Conservation (phyloP, 2,888 invertebrate species). For the Noctua comes region DNA sequence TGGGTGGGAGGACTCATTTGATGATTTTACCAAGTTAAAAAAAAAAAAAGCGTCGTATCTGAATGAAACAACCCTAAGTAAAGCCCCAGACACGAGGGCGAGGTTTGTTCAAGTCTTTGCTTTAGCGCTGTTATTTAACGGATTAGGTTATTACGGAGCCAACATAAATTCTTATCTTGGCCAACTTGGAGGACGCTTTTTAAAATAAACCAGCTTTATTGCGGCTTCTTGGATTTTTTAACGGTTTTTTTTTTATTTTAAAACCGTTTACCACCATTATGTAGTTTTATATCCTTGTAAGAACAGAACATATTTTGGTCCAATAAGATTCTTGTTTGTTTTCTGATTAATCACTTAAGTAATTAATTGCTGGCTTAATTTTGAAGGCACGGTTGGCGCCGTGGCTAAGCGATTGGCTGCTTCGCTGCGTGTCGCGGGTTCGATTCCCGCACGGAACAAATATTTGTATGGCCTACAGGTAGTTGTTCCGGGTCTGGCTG, state of each 20-base stretch:
- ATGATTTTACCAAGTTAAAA: too few species aligned
- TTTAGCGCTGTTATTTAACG: constrained; percentile 72
- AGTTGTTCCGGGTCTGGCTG: too few species aligned
- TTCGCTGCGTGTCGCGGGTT: too few species aligned
- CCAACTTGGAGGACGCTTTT: constrained; percentile 41
- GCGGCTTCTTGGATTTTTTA: constrained; percentile 24
- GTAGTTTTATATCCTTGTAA: background rate
- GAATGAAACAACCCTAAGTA: constrained; percentile 52
- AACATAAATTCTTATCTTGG: constrained; percentile 68
- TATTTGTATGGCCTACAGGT: too few species aligned
- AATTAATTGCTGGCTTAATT: too few species aligned
- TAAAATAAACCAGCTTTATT: constrained; percentile 39
- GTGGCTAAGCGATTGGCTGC: too few species aligned
- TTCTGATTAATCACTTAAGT: background rate
- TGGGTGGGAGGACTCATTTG: too few species aligned
- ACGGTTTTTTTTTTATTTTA: background rate
- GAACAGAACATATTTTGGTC: background rate
- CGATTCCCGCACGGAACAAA: too few species aligned
- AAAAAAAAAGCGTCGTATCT: background rate
- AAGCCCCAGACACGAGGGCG: constrained; percentile 65
- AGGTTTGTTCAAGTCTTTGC: constrained; percentile 73
- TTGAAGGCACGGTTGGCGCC: too few species aligned
- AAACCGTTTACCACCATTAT: background rate
- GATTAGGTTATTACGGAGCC: constrained; percentile 68
- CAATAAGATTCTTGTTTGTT: background rate